Base-by-base conservation (phyloP, 2,888 invertebrate genomes). In the Caenorhabditis sp. region DNA sequence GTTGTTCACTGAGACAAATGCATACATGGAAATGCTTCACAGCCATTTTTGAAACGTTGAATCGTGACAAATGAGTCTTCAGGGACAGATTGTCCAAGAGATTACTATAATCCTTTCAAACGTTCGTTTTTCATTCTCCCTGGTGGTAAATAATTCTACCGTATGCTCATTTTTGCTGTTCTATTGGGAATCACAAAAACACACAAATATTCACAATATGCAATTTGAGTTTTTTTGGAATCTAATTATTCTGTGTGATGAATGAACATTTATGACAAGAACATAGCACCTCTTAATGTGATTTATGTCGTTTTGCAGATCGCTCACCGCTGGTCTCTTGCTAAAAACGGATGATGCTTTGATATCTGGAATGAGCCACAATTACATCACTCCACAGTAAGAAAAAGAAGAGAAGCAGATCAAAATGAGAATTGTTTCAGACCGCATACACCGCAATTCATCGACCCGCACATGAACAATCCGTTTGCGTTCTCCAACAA, bases 271-370 rank as follows among this genome's bases (percentile, higher is more conserved):
- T 26, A 61, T 28, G 69, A 60, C 44, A 37, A 60, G 44, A 70
- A 53, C 15, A 0, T 32, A 35, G 28, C 13, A 64, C 22, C 13
- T 22, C 8, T 9, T 26, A 40, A 70, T 53, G 44, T 62, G 47
- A 58, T 72, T 28, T 11, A 32, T 32, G 22, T 24, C 9, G 37
- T 55, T 58, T 76, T 76, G 60, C 67, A 76, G 76, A 35, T 26
- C 60, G 8, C 18, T 67, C 22, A 32, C 50, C 24, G 44, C 67
- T 61, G 76, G 76, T 24, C 61, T 76, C 0, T 9, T 67, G 60
- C 67, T 76, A 15, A 67, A 74, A 74, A 74, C 65, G 0, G 74
- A 74, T 20, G 74, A 74, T 28, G 24, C 51, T 13, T 28, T 72
- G 58, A 58, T 72, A 40, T 58, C 72, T 44, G 65, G 65, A 50